Conservation (phyloP, 2,888 invertebrate species). For the Coenonympha arcania region DNA sequence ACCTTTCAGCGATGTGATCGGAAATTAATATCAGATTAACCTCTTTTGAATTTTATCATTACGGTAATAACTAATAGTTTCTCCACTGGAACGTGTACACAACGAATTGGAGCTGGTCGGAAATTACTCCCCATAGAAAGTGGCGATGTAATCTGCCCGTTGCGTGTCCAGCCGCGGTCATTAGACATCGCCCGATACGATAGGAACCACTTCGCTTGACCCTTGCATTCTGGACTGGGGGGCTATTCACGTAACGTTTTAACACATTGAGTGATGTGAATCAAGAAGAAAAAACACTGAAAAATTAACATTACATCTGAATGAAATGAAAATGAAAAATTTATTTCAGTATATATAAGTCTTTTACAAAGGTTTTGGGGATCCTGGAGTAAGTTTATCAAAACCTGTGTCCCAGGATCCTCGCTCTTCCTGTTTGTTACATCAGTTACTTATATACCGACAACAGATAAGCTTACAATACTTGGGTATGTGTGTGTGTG, state of each 20-base stretch:
- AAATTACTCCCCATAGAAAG: constrained; percentile 7
- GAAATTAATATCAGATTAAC: constrained; percentile 1
- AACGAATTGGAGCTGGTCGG: constrained; percentile 1
- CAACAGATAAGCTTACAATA: too few relatives aligned
- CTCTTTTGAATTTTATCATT: background rate
- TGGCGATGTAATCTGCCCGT: constrained; percentile 10
- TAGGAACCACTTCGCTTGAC: background rate
- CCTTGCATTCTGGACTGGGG: background rate
- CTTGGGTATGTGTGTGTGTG: too few relatives aligned
- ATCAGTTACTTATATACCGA: too few relatives aligned
- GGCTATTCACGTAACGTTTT: background rate
- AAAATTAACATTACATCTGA: too few relatives aligned
- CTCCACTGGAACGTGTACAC: background rate
- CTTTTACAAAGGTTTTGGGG: too few relatives aligned
- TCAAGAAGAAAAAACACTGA: too few relatives aligned
- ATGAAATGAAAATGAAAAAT: too few relatives aligned
- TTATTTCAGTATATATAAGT: too few relatives aligned
- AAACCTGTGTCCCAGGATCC: too few relatives aligned
- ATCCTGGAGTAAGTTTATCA: too few relatives aligned
- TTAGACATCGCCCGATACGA: constrained; percentile 5
- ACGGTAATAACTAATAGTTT: constrained; percentile 1
- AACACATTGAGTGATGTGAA: too few relatives aligned
- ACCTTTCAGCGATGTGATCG: background rate
- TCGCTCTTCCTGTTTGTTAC: too few relatives aligned
- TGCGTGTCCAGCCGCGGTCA: constrained; percentile 11